These are phyloP conservation scores for Phodopus roborovskii DNA, from an alignment of 2,113 vertebrate genomes.

Conservation along the genomic window DNA sequence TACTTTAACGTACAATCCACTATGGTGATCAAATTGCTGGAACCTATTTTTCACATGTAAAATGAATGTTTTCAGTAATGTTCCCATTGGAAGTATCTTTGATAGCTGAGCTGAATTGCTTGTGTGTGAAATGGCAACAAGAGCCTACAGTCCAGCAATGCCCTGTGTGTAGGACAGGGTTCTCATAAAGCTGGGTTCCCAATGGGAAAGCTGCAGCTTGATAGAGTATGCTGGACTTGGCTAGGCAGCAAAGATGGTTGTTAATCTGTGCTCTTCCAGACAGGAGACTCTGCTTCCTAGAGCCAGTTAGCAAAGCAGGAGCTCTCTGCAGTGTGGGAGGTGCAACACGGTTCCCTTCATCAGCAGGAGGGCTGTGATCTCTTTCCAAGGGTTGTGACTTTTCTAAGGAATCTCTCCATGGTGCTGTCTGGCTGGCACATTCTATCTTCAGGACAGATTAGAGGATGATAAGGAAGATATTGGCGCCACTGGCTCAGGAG, in stretches of 20 bases:
- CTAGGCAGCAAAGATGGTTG: not conserved
- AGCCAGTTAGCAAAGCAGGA: too few species aligned
- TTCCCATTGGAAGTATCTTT: not conserved
- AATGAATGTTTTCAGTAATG: not conserved
- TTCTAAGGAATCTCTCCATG: not conserved
- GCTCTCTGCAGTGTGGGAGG: fast-evolving
- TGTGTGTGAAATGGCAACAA: not conserved
- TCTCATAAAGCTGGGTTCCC: not conserved
- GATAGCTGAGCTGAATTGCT: not conserved
- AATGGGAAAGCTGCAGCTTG: not conserved
- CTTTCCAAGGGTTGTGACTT: not conserved
- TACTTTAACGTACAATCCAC: not conserved
- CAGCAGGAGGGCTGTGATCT: not conserved
- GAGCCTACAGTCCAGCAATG: not conserved
- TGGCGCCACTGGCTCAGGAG: not conserved
- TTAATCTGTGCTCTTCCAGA: not conserved
- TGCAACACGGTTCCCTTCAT: not conserved
- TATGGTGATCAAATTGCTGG: not conserved
- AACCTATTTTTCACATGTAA: not conserved
- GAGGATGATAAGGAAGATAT: not conserved
- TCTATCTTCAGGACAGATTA: not conserved
- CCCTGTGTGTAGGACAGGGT: not conserved
- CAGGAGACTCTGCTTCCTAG: not conserved
- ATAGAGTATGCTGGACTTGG: not conserved
- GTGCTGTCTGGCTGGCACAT: not conserved